Conservation (phyloP, 2,797 vertebrate species). For the Rhinogobio ventralis region DNA sequence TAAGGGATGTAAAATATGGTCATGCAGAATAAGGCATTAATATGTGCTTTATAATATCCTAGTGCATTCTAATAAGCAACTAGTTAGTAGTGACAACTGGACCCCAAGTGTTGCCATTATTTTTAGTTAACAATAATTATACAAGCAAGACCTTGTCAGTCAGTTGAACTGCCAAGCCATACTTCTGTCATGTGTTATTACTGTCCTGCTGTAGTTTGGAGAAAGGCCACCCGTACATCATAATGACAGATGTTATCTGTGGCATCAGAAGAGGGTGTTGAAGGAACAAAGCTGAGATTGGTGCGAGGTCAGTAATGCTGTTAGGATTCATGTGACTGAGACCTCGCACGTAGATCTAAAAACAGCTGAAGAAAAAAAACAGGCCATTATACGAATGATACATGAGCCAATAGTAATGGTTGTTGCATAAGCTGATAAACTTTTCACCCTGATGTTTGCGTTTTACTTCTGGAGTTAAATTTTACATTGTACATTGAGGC, state of each 20-base stretch:
- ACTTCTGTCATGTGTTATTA: slow-evolving; percentile 1
- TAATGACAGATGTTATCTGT: slow-evolving; percentile 38
- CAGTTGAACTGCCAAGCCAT: not conserved
- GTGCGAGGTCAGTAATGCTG: slow-evolving; percentile 36
- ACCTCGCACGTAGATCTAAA: slow-evolving; percentile 33
- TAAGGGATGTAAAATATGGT: too few relatives aligned
- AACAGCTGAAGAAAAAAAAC: slow-evolving; percentile 1
- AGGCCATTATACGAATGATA: slow-evolving; percentile 18
- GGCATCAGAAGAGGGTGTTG: slow-evolving; percentile 34
- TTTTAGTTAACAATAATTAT: not conserved
- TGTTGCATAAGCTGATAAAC: slow-evolving; percentile 14
- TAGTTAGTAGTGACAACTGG: not conserved
- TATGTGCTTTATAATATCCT: not conserved
- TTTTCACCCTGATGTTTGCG: not conserved
- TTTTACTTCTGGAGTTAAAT: not conserved
- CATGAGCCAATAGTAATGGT: not conserved
- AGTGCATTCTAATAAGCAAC: not conserved
- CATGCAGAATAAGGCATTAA: not conserved
- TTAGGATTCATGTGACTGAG: slow-evolving; percentile 37
- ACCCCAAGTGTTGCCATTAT: not conserved
- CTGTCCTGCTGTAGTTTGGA: not conserved
- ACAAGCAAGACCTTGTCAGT: not conserved
- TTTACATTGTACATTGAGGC: not conserved
- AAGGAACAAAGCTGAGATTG: slow-evolving; percentile 48
- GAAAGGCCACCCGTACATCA: slow-evolving; percentile 18